Evolutionary conservation across 2,888 invertebrate genomes (phyloP), one percentile per base, ranked within the genome.

Genomic region (Notocelia uddmanniana): DNA sequence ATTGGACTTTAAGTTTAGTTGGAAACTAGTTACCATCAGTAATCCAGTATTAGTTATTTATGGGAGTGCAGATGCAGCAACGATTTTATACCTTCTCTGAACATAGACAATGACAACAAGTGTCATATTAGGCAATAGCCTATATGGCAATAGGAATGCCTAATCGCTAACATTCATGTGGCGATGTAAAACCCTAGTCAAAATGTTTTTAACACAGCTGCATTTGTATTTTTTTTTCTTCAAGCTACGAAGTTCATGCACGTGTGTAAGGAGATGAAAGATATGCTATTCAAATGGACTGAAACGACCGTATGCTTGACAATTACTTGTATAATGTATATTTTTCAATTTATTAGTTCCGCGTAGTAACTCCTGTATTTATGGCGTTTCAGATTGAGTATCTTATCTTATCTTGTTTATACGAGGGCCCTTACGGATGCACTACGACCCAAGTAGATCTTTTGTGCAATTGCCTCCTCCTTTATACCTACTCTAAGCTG

Each of bases 1-100:
- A 62, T 50, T 15, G 23, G 15, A 21, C n/a, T 54, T 26, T 26
- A 21, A 41, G 19, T 59, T 15, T n/a, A 15, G 21, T 41, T 37
- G 19, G 21, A 41, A 9, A 18, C 11, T 19, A n/a, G 57, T 58
- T 26, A 31, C n/a, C 3, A 45, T 45, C 13, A 45, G n/a, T n/a
- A n/a, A 15, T 45, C 3, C 45, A 45, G 15, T 15, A 41, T 41
- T 13, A 13, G 15, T 48, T 6, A 37, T 41, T 21, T 60, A 59
- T 50, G 50, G 63, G 50, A 34, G 34, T 63, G 50, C 60, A 60
- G n/a, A 34, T 63, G 50, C 60, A 60, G n/a, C 26, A 5, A 45
- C 23, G 2, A 58, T 11, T 3, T 2, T 52, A 41, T 15, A n/a
- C 45, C 15, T n/a, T 41, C 3, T n/a, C 45, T 45, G n/a, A n/a